phyloP scores from a whole-genome alignment of 2,113 vertebrate genomes.

The Taurulus bubalis region DNA sequence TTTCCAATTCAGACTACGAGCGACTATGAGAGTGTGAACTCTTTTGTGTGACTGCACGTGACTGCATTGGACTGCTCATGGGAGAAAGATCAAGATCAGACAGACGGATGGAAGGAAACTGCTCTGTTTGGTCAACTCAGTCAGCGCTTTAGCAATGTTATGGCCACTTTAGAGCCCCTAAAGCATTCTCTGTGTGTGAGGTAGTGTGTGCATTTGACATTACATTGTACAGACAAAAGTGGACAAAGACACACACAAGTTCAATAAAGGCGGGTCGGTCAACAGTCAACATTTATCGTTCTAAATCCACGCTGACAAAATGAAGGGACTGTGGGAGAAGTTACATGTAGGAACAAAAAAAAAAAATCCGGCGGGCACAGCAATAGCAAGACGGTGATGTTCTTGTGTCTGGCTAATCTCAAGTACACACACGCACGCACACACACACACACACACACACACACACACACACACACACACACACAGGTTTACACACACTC shows the following conservation, averaged over 20 bases:
- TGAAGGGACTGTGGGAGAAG: constrained; percentile 64
- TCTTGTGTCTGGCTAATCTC: constrained; percentile 75
- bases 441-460: constrained; percentile 6
- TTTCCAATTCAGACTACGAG: not conserved
- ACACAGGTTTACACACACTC: constrained; percentile 13
- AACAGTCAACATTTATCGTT: constrained; percentile 74
- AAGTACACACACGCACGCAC: constrained; percentile 48
- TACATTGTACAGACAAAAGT: constrained; percentile 30
- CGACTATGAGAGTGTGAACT: not conserved
- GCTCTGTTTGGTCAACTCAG: constrained; percentile 71
- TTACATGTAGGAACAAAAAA: constrained; percentile 44
- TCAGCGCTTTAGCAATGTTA: constrained; percentile 75
- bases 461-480: constrained; percentile 40
- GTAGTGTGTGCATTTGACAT: constrained; percentile 37
- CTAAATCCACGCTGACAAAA: constrained; percentile 73
- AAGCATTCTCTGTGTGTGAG: constrained; percentile 62
- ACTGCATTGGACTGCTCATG: constrained; percentile 26
- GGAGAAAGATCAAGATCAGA: constrained; percentile 50
- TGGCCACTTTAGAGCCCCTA: constrained; percentile 73
- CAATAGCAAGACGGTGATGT: constrained; percentile 69
- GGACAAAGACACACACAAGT: constrained; percentile 27
- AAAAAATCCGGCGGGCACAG: constrained; percentile 47
- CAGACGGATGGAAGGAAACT: constrained; percentile 62
- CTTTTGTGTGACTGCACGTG: constrained; percentile 31
- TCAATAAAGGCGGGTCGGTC: constrained; percentile 57